These are phyloP conservation scores for Gallinago jamesoni DNA, from an alignment of 2,113 vertebrate genomes.

Conservation along the genomic window DNA sequence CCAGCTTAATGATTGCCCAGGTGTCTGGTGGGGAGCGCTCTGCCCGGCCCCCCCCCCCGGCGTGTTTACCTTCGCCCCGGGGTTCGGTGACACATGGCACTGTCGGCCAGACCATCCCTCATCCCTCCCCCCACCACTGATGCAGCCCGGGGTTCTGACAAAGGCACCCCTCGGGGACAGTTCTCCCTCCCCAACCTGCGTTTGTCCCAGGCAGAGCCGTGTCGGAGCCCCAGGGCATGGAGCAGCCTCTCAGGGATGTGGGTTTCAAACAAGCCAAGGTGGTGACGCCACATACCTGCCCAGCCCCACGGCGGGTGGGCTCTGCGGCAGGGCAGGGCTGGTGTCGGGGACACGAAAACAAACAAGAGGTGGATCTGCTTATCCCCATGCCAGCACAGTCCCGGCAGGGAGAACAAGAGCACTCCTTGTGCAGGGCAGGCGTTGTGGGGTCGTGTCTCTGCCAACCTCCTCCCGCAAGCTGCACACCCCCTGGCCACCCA, in stretches of 20 bases:
- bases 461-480: not conserved
- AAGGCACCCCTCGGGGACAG: not conserved
- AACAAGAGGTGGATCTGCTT: not conserved
- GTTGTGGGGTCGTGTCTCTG: not conserved
- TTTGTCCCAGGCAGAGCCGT: accelerated
- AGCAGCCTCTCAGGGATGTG: not conserved
- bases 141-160: not conserved
- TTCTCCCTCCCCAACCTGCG: accelerated
- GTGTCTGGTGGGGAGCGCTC: not conserved
- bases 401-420: not conserved
- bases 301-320: not conserved
- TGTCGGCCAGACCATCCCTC: not conserved
- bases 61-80: not conserved
- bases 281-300: not conserved
- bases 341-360: accelerated
- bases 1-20: slow-evolving; percentile 3
- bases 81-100: not conserved
- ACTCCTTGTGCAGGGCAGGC: not conserved
- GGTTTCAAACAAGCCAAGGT: not conserved
- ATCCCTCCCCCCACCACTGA: accelerated
- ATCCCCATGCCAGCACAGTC: not conserved
- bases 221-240: not conserved
- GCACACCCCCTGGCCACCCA: not conserved
- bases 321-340: not conserved
- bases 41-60: not conserved